Conservation (phyloP, 2,888 invertebrate species). For the Phymatocera aterrima region DNA sequence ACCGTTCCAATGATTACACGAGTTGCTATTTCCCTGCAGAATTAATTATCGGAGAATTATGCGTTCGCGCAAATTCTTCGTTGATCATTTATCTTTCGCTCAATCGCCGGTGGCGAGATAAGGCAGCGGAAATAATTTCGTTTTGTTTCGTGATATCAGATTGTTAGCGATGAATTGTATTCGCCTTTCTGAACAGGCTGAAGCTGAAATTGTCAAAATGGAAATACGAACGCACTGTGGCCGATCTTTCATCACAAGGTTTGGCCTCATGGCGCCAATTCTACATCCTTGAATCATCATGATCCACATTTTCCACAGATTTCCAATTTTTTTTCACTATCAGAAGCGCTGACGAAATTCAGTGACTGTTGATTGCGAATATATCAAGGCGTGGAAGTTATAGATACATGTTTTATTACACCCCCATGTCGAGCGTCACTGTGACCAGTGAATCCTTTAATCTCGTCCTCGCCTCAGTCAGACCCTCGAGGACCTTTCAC, state of each 20-base stretch:
- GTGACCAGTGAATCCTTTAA: conserved; percentile 14
- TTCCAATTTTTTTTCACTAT: too few relatives aligned
- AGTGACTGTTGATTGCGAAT: not conserved
- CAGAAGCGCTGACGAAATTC: too few relatives aligned
- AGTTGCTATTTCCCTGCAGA: not conserved
- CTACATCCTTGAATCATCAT: too few relatives aligned
- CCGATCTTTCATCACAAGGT: too few relatives aligned
- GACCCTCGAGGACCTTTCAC: conserved; percentile 20
- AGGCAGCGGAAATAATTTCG: not conserved
- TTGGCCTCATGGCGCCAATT: too few relatives aligned
- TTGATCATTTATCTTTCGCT: not conserved
- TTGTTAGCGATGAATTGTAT: too few relatives aligned
- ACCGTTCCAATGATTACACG: not conserved
- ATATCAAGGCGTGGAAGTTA: not conserved
- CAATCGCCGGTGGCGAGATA: not conserved
- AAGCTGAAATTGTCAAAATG: too few relatives aligned
- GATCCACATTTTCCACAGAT: too few relatives aligned
- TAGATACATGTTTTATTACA: not conserved
- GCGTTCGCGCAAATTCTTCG: not conserved
- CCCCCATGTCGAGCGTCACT: not conserved
- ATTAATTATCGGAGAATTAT: not conserved
- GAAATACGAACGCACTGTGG: too few relatives aligned
- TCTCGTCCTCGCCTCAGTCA: not conserved
- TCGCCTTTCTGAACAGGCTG: too few relatives aligned
- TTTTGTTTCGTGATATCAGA: too few relatives aligned